phyloP scores from a whole-genome alignment of 1,140 invertebrate species.

The Orius insidiosus region DNA sequence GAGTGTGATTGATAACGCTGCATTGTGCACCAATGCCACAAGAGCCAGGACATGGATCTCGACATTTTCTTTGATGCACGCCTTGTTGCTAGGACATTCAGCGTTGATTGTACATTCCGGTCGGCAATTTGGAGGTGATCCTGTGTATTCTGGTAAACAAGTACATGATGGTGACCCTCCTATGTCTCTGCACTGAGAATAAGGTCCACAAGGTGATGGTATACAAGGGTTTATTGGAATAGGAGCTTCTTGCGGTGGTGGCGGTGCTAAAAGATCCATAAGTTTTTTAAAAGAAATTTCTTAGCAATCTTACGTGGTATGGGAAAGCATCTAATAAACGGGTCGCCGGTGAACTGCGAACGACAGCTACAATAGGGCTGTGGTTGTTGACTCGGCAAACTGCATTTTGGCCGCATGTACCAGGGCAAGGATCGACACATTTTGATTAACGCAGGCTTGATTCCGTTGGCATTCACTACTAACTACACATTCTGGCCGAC shows the following conservation, averaged over 20 bases:
- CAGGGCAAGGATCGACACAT: slow-evolving; percentile 36
- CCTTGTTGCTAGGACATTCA: slow-evolving; percentile 46
- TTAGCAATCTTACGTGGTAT: slow-evolving; percentile 26
- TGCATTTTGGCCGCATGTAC: slow-evolving; percentile 36
- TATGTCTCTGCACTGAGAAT: slow-evolving; percentile 39
- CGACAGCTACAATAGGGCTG: slow-evolving; percentile 29
- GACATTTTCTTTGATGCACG: slow-evolving; percentile 55
- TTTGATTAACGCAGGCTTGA: slow-evolving; percentile 36
- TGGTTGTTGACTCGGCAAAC: slow-evolving; percentile 29
- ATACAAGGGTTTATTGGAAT: slow-evolving; percentile 21
- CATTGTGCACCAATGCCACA: slow-evolving; percentile 42
- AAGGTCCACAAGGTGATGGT: slow-evolving; percentile 38
- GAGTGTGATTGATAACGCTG: slow-evolving; percentile 34
- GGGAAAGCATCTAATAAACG: slow-evolving; percentile 22
- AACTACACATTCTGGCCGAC: slow-evolving; percentile 35
- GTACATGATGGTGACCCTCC: slow-evolving; percentile 43
- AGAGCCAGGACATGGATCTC: slow-evolving; percentile 54
- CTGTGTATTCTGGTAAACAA: slow-evolving; percentile 45
- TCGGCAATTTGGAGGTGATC: slow-evolving; percentile 55
- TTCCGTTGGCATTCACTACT: slow-evolving; percentile 34
- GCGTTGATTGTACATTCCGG: slow-evolving; percentile 53
- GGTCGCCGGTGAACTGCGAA: slow-evolving; percentile 21
- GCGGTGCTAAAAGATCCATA: slow-evolving; percentile 21
- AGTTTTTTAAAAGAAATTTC: background rate
- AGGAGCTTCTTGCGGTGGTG: slow-evolving; percentile 14